Conservation (phyloP, 1,140 invertebrate species). For the Branchinecta lynchi region DNA sequence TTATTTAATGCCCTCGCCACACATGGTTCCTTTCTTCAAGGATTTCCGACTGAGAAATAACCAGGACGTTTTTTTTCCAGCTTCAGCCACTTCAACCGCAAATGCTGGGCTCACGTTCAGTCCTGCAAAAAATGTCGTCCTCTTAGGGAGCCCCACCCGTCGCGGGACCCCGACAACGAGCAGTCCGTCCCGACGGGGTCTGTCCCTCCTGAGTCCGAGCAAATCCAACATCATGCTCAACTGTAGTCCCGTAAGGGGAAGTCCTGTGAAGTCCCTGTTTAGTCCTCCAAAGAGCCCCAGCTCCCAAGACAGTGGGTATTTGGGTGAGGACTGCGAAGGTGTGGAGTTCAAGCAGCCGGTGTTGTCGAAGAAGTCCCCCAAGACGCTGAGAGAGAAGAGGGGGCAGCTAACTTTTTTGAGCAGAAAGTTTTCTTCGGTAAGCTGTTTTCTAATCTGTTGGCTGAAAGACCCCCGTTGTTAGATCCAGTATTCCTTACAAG, state of each 20-base stretch:
- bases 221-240: background rate
- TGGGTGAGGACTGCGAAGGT: background rate
- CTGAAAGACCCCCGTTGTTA: background rate
- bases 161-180: background rate
- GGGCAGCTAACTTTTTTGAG: background rate
- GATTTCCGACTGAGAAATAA: no score
- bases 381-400: background rate
- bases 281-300: conserved; percentile 10
- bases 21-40: no score
- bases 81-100: background rate
- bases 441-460: background rate
- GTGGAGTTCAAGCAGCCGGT: background rate
- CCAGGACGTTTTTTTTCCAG: no score
- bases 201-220: background rate
- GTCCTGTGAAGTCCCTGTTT: background rate
- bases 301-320: background rate
- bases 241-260: background rate
- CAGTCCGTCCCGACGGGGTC: background rate
- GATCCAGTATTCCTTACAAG: no score
- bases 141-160: background rate
- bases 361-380: background rate
- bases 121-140: background rate
- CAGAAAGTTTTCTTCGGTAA: background rate
- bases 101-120: background rate
- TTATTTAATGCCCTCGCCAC: no score